Evolutionary conservation across 2,113 vertebrate genomes (phyloP), one percentile per base, ranked within the genome.

Genomic region (Sminthopsis crassicaudata): DNA sequence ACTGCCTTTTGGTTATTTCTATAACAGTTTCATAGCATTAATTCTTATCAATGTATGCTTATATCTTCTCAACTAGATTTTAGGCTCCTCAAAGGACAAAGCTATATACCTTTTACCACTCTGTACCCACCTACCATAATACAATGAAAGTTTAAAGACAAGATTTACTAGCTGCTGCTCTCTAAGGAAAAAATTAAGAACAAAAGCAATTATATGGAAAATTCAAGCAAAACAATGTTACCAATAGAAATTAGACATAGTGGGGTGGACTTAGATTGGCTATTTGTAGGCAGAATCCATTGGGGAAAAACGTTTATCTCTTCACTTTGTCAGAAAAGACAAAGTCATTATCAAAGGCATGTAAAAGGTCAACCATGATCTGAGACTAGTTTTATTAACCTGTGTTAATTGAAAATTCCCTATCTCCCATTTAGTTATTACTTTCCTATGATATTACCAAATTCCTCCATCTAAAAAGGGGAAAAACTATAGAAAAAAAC

Each of bases 271-370:
- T 95, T 95, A 52, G 25, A 93, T 88, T 93, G 90, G 36, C 53
- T 96, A 95, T 76, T 24, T 42, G 91, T 50, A 93, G 90, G 36
- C 92, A 91, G 93, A 84, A 51, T 94, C 94, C 89, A 96, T 53
- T 93, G 48, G 48, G 48, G 94, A 60, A 53, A 94, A 92, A 16
- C 88, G 46, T 91, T 89, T 14, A n/a, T 55, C 30, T 25, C 90
- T 57, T 91, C 93, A 91, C 90, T 97, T 96, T 95, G 10, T 54
- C 84, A 52, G 92, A 92, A 57, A 89, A 96, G 94, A 94, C 2
- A 96, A 36, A 94, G 92, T 48, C 90, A 57, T 51, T 55, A 52
- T 93, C 55, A 92, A 89, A 54, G 92, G 36, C 89, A 94, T 55
- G 60, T 91, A 27, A 95, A 91, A 95, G 30, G 91, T 94, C 60